Conservation (phyloP, 64 coral and sea anemone species). For the Montipora cactus region DNA sequence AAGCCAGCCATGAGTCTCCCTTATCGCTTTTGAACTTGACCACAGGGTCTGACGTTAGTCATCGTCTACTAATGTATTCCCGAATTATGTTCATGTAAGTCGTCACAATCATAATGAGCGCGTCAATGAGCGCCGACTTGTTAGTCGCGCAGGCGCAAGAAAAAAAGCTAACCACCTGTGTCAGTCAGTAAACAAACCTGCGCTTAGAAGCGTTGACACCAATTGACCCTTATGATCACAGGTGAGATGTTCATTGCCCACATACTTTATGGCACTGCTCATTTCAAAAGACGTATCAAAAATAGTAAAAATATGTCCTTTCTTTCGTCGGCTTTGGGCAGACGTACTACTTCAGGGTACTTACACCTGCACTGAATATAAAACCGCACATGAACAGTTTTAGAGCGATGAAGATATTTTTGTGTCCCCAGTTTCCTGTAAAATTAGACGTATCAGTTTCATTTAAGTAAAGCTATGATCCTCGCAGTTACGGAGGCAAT, state of each 20-base stretch:
- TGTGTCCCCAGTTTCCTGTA: too few relatives aligned
- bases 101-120: neutral
- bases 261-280: neutral
- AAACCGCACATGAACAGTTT: too few relatives aligned
- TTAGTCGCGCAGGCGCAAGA: conserved; percentile 2
- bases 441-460: too few relatives aligned
- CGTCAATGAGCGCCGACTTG: neutral
- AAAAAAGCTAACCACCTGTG: conserved; percentile 2
- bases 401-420: too few relatives aligned
- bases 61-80: neutral
- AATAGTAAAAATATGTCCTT: too few relatives aligned
- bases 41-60: neutral
- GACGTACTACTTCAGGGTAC: too few relatives aligned
- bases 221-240: neutral
- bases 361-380: too few relatives aligned
- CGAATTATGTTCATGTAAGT: conserved; percentile 27
- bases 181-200: neutral
- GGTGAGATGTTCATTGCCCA: neutral
- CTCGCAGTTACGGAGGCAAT: too few relatives aligned
- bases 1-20: conserved; percentile 59
- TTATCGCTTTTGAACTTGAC: neutral
- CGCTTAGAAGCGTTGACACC: neutral
- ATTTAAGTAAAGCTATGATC: too few relatives aligned
- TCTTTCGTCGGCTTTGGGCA: too few relatives aligned
- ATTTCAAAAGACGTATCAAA: neutral